Evolutionary conservation across 2,113 vertebrate species (phyloP).

Genomic region (Salvelinus namaycush): DNA sequence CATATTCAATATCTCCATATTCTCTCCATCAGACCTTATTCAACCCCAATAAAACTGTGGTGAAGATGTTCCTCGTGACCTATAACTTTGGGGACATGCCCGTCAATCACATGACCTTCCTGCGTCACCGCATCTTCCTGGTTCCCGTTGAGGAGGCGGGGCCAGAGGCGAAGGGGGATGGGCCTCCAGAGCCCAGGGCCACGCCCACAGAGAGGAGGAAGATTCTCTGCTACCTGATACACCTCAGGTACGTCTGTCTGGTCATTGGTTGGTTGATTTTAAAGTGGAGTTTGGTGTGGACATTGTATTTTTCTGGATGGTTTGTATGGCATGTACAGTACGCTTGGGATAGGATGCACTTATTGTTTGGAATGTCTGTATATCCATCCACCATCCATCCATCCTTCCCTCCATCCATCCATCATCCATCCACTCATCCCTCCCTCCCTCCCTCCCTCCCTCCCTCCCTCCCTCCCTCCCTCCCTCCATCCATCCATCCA

Average conservation of each 20-base stretch:
- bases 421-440: too few relatives aligned
- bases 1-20: background rate
- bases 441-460: too few relatives aligned
- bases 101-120: conserved; percentile 94
- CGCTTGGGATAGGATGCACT: too few relatives aligned
- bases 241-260: conserved; percentile 83
- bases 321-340: too few relatives aligned
- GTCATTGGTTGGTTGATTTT: background rate
- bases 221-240: conserved; percentile 96
- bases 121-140: conserved; percentile 97
- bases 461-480: fast-evolving
- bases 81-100: conserved; percentile 98
- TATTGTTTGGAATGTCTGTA: too few relatives aligned
- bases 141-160: conserved; percentile 86
- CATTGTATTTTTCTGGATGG: too few relatives aligned
- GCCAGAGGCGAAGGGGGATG: conserved; percentile 68
- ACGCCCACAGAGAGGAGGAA: conserved; percentile 72
- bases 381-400: too few relatives aligned
- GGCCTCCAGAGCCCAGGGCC: conserved; percentile 39
- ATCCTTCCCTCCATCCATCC: too few relatives aligned
- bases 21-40: conserved; percentile 68
- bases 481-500: too few relatives aligned
- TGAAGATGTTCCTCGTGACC: conserved; percentile 99
- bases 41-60: conserved; percentile 99
- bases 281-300: too few relatives aligned